Conservation (phyloP, 1,140 invertebrate species). For the Acromyrmex echinatior region DNA sequence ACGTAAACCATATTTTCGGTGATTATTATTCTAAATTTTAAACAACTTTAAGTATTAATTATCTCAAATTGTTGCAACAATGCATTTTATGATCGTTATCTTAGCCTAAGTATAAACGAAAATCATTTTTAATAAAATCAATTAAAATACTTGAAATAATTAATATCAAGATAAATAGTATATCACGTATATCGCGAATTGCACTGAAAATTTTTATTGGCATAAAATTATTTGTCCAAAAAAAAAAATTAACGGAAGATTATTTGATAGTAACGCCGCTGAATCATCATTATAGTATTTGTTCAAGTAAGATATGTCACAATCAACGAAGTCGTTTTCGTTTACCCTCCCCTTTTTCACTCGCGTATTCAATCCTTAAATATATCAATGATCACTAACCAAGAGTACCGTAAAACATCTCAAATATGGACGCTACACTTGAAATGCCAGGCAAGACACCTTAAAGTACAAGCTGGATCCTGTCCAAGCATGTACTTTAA, state of each 20-base stretch:
- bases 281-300: slow-evolving; percentile 75
- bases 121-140: background rate
- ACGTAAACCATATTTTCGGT: background rate
- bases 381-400: slow-evolving; percentile 77
- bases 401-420: slow-evolving; percentile 67
- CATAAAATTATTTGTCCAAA: slow-evolving; percentile 39
- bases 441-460: slow-evolving; percentile 51
- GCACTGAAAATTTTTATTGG: slow-evolving; percentile 27
- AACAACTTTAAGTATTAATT: background rate
- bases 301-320: slow-evolving; percentile 61
- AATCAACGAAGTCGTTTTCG: slow-evolving; percentile 47
- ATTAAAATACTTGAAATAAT: background rate
- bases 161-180: background rate
- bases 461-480: background rate
- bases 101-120: background rate
- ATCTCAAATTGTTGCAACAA: background rate
- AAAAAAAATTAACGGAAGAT: slow-evolving; percentile 48
- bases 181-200: background rate
- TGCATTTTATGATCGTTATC: background rate
- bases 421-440: slow-evolving; percentile 82
- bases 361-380: slow-evolving; percentile 69
- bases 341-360: slow-evolving; percentile 23
- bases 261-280: slow-evolving; percentile 64
- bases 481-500: no score
- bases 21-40: background rate